Conservation (phyloP, 2,113 vertebrate genomes). For the Archocentrus centrarchus region DNA sequence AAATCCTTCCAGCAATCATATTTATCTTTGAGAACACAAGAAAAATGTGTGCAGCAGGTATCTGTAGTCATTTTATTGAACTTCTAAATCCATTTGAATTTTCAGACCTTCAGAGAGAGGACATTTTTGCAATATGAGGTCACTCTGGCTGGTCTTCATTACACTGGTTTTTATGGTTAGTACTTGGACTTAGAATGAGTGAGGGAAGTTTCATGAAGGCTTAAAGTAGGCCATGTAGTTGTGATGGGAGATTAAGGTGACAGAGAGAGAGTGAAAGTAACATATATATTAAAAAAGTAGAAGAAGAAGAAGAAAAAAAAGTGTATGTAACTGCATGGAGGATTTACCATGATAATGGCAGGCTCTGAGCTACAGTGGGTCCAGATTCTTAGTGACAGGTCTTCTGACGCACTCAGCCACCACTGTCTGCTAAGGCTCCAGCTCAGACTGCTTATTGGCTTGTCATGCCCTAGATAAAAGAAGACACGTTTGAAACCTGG, state of each 20-base stretch:
- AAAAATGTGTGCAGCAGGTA: constrained; percentile 27
- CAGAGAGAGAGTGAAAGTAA: background rate
- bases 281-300: background rate
- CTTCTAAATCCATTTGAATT: constrained; percentile 33
- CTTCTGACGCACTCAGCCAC: constrained; percentile 86
- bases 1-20: constrained; percentile 4
- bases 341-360: constrained; percentile 84
- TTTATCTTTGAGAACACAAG: background rate
- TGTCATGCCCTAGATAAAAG: constrained; percentile 84
- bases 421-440: constrained; percentile 87
- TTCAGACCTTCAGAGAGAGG: constrained; percentile 27
- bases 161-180: constrained; percentile 19
- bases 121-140: constrained; percentile 61
- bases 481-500: constrained; percentile 17
- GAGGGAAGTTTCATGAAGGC: background rate
- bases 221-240: background rate
- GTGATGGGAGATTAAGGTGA: background rate
- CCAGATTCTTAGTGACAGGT: constrained; percentile 86
- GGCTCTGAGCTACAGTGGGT: constrained; percentile 71
- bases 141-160: constrained; percentile 45
- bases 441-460: constrained; percentile 82
- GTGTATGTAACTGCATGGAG: background rate
- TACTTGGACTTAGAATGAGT: background rate
- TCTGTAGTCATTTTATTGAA: constrained; percentile 33
- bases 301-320: background rate